These are phyloP conservation scores for Thyatira batis DNA, from an alignment of 2,888 invertebrate species.

Conservation along the genomic window DNA sequence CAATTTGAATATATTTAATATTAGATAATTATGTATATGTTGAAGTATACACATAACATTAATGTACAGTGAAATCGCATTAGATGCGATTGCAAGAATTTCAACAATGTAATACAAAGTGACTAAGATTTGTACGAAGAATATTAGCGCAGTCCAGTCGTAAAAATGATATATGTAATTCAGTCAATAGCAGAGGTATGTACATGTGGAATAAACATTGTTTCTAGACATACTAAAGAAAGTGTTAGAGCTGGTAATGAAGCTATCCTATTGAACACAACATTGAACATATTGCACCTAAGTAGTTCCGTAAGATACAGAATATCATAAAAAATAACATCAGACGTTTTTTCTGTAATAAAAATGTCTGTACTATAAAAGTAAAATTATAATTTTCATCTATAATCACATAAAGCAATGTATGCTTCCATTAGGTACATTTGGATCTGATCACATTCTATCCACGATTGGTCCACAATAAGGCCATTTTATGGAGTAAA, in stretches of 20 bases:
- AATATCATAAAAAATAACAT: background rate
- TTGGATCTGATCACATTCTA: conserved; percentile 48
- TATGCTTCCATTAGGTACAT: conserved; percentile 46
- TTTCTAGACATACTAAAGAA: conserved; percentile 10
- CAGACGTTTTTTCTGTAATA: background rate
- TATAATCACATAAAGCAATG: conserved; percentile 43
- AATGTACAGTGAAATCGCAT: conserved; percentile 52
- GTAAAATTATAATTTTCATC: conserved; percentile 15
- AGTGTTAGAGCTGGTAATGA: conserved; percentile 17
- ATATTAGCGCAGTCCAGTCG: conserved; percentile 59
- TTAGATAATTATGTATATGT: conserved; percentile 42
- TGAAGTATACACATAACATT: conserved; percentile 43
- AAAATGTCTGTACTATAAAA: conserved; percentile 14
- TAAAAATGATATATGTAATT: conserved; percentile 52
- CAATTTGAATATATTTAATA: conserved; percentile 40
- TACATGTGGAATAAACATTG: conserved; percentile 11
- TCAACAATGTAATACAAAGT: conserved; percentile 61
- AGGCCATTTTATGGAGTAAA: conserved; percentile 60
- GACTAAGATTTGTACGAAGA: conserved; percentile 72
- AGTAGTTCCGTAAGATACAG: too few species aligned
- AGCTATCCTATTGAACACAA: conserved; percentile 53
- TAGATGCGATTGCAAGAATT: conserved; percentile 59
- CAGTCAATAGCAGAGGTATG: conserved; percentile 44
- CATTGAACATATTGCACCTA: conserved; percentile 17
- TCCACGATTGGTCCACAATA: conserved; percentile 73